Evolutionary conservation across 2,888 invertebrate genomes (phyloP), one percentile per base, ranked within the genome.

Genomic region (Melangyna quadrimaculata): DNA sequence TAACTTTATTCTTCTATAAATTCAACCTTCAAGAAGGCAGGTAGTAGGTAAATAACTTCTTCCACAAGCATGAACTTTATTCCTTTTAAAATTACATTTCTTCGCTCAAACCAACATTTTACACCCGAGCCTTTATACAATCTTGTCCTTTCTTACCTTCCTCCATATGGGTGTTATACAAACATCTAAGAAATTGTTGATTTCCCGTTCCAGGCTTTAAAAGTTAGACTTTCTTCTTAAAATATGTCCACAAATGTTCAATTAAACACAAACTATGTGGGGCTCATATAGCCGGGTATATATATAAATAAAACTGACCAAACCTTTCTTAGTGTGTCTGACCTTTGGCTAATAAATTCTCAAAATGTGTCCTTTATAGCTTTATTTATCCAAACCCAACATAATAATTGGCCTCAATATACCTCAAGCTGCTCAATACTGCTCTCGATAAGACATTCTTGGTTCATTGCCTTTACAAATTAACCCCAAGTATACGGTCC

Each of bases 391-490:
- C 29, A 55, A 29, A 29, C 9, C 17, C 27, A 53, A 53, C 2
- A 7, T 53, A 2, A 24, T 51, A 24, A 51, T 51, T 45, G 17
- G 45, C 4, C 19, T 10, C 17, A 45, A 45, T 59, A 45, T 59
- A 65, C 65, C 48, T 32, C 19, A 32, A 32, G 29, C 48, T 51
- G 67, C 51, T 51, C 51, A n/a, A 67, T 32, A 48, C 19, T n/a
- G 32, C 51, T 10, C 17, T 51, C 45, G 45, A 67, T 51, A 51
- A 67, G 51, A 51, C 22, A 51, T 67, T 29, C 17, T 70, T 69
- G 86, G 84, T 78, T 77, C 86, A 86, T 73, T 81, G 81, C 77
- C 63, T 81, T 73, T 81, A 51, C 63, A 86, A 81, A 86, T 86
- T 86, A 86, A 78, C 86, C 86, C 81, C 35, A 63, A 81, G 70